Conservation (phyloP, 2,888 invertebrate species). For the Melolontha melolontha region DNA sequence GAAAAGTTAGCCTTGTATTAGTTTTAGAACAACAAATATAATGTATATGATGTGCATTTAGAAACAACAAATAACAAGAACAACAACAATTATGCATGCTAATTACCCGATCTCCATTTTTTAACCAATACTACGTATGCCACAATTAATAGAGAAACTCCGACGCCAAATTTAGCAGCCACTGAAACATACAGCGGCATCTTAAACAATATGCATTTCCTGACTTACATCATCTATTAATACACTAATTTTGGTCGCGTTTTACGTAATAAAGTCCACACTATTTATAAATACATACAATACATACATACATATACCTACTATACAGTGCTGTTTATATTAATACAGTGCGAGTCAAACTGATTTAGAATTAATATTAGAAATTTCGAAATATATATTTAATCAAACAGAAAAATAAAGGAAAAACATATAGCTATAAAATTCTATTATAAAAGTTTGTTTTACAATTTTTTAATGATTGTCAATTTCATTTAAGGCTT, state of each 20-base stretch:
- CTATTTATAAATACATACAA: too few relatives aligned
- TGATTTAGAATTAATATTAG: too few relatives aligned
- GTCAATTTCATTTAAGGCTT: too few relatives aligned
- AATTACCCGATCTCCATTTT: conserved; percentile 78
- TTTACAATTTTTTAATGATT: too few relatives aligned
- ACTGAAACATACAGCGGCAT: conserved; percentile 76
- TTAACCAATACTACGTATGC: conserved; percentile 88
- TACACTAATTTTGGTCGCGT: conserved; percentile 5
- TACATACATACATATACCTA: too few relatives aligned
- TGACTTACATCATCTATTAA: conserved; percentile 58
- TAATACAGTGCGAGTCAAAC: too few relatives aligned
- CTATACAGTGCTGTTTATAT: too few relatives aligned
- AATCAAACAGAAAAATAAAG: too few relatives aligned
- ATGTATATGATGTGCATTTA: not conserved
- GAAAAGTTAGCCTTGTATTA: too few relatives aligned
- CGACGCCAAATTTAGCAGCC: conserved; percentile 88
- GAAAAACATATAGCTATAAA: too few relatives aligned
- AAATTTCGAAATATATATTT: too few relatives aligned
- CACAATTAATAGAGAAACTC: conserved; percentile 85
- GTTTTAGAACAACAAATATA: conserved; percentile 3
- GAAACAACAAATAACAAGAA: conserved; percentile 14
- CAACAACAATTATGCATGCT: conserved; percentile 49
- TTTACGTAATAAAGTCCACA: not conserved
- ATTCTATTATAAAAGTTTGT: too few relatives aligned
- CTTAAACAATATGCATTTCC: conserved; percentile 61